Evolutionary conservation across 2,888 invertebrate genomes (phyloP), one percentile per base, ranked within the genome.

Genomic region (Tromatobia lineatoria): DNA sequence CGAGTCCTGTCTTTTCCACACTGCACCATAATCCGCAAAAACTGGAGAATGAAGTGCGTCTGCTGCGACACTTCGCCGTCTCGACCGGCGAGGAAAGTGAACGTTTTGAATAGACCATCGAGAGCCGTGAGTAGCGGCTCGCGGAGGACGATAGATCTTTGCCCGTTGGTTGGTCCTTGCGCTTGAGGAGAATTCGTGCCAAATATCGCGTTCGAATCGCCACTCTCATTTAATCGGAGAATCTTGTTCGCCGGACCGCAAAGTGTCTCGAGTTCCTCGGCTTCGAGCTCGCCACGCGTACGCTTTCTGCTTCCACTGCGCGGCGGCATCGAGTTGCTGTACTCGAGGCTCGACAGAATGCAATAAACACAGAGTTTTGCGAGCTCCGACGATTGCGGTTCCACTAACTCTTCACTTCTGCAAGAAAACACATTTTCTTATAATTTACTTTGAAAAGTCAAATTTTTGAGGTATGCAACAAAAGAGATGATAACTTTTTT

Each of bases 11-110:
- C 96, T 73, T 96, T 96, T 0, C 97, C 97, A 92, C 97, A 97
- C 88, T 96, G 96, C 0, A 98, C 97, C 64, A 97, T 95, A 85
- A 96, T 95, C 70, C 96, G 95, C 47, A 98, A 94, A 90, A 98
- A 96, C 90, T 97, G 96, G 88, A 97, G 95, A 77, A 97, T 96
- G 91, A 98, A 98, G 91, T 97, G 96, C 0, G 97, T 97, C 91
- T 97, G 97, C 71, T 97, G 97, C 0, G 97, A 97, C 0, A 98
- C 95, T 89, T 97, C 96, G n/a, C 97, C 97, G 78, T 96, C 96
- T 89, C 95, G 95, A 1, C 95, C 95, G 57, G 96, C 96, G 71
- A 97, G 94, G 87, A 96, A 96, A 38, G 96, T 95, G 89, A 97
- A 97, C 42, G 96, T 96, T 81, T 95, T 95, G 88, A 96, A 96